A percentile compares a stretch with the other conserved stretches of the same genome.
Evolutionary conservation across 1,140 invertebrate species (phyloP).

Genomic region (Venustaconcha ellipsiformis): DNA sequence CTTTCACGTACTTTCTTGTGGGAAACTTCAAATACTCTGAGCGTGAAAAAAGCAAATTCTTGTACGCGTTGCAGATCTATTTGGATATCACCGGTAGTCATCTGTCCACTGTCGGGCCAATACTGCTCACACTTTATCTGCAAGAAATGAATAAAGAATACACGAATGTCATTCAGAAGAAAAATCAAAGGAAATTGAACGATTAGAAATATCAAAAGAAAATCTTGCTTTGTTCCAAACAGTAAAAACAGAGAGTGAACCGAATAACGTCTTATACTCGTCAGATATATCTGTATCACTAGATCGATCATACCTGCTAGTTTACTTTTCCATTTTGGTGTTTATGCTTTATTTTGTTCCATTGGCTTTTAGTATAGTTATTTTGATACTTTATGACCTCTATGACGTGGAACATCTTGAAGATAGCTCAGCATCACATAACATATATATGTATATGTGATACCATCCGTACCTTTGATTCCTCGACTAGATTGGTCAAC

Average conservation of each 20-base stretch:
- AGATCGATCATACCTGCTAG: neutral
- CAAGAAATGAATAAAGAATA: neutral
- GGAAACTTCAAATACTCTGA: conserved; percentile 16
- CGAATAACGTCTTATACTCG: neutral
- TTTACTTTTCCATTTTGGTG: neutral
- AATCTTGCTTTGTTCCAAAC: too few species aligned
- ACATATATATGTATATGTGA: too few species aligned
- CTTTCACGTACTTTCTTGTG: conserved; percentile 11
- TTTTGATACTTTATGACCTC: too few species aligned
- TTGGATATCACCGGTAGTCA: conserved; percentile 21
- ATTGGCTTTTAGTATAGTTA: neutral
- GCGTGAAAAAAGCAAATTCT: conserved; percentile 25
- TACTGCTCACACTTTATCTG: conserved; percentile 51
- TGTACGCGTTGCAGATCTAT: conserved; percentile 7
- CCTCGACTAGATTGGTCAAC: conserved; percentile 61
- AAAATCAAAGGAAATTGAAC: too few species aligned
- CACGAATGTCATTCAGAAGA: too few species aligned
- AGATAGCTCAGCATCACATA: too few species aligned
- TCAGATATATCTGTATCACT: neutral
- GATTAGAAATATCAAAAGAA: too few species aligned
- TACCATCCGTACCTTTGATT: conserved; percentile 44
- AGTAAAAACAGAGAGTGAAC: neutral
- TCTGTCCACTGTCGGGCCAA: conserved; percentile 27
- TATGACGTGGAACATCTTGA: too few species aligned
- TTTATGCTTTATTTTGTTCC: neutral